Conservation (phyloP, 2,797 vertebrate species). For the Xyrichtys novacula region DNA sequence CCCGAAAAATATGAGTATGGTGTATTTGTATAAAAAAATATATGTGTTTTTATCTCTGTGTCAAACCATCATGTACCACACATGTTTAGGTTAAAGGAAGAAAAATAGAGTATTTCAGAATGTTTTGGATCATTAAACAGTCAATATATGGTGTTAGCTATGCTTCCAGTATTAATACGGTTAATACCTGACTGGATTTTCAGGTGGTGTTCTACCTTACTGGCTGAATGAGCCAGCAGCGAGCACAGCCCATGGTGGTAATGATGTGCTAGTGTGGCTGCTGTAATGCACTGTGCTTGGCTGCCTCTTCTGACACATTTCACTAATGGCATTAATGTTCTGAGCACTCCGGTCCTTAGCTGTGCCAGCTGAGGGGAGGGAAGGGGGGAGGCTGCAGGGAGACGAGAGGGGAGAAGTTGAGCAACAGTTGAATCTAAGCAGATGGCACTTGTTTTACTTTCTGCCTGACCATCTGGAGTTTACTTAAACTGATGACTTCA, state of each 20-base stretch:
- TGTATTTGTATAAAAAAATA: too few species aligned
- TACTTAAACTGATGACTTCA: conserved; percentile 89
- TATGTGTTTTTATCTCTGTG: too few species aligned
- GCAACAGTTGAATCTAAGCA: conserved; percentile 86
- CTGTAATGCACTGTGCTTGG: conserved; percentile 83
- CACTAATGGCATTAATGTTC: conserved; percentile 86
- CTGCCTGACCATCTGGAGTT: conserved; percentile 86
- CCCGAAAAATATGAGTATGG: too few species aligned
- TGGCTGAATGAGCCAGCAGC: conserved; percentile 53
- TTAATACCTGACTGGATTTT: conserved; percentile 19
- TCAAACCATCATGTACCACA: background rate
- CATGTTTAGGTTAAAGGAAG: background rate
- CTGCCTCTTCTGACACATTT: conserved; percentile 87
- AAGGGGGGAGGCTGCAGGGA: too few species aligned
- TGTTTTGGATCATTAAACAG: conserved; percentile 6
- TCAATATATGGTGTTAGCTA: conserved; percentile 1
- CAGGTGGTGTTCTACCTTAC: conserved; percentile 46
- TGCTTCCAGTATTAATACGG: conserved; percentile 3
- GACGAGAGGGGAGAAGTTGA: conserved; percentile 72
- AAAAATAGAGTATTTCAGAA: background rate
- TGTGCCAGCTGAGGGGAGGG: conserved; percentile 76
- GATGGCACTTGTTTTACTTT: conserved; percentile 89
- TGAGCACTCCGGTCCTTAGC: conserved; percentile 72
- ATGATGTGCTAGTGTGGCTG: conserved; percentile 75
- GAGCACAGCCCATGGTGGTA: conserved; percentile 63